These are phyloP conservation scores for Pachyseris speciosa DNA, from an alignment of 64 coral and sea anemone species.

Conservation along the genomic window DNA sequence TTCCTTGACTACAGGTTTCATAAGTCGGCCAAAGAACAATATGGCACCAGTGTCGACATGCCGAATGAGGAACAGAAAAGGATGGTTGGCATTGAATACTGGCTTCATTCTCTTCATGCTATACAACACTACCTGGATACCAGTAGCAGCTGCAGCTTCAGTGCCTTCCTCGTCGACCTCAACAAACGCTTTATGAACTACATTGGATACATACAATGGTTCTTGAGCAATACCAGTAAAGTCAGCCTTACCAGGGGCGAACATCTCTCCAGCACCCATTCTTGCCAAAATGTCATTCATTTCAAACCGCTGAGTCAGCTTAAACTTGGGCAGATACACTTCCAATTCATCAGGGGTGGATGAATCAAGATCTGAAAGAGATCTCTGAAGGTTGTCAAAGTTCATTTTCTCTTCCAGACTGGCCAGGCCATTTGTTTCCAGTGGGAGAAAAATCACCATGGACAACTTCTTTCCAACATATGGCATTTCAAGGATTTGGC, in stretches of 20 bases:
- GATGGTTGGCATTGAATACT: constrained; percentile 76
- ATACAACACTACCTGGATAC: too few species aligned
- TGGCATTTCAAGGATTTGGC: constrained; percentile 79
- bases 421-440: constrained; percentile 69
- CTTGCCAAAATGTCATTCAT: constrained; percentile 49
- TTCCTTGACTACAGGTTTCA: constrained; percentile 20
- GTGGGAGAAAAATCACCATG: constrained; percentile 73
- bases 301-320: constrained; percentile 58
- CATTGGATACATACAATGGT: constrained; percentile 66
- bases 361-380: neutral
- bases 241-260: constrained; percentile 58
- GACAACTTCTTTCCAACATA: constrained; percentile 61
- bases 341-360: constrained; percentile 47
- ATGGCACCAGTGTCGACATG: constrained; percentile 58
- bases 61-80: constrained; percentile 74
- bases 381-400: constrained; percentile 10
- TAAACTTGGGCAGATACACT: constrained; percentile 78
- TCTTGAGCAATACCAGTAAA: constrained; percentile 56
- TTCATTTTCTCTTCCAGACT: constrained; percentile 51
- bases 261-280: constrained; percentile 75
- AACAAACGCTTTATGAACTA: constrained; percentile 80
- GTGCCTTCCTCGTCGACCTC: constrained; percentile 87
- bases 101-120: constrained; percentile 20
- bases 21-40: constrained; percentile 64
- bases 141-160: constrained; percentile 75